Conservation (phyloP, 2,113 vertebrate genomes). For the Odobenus rosmarus region DNA sequence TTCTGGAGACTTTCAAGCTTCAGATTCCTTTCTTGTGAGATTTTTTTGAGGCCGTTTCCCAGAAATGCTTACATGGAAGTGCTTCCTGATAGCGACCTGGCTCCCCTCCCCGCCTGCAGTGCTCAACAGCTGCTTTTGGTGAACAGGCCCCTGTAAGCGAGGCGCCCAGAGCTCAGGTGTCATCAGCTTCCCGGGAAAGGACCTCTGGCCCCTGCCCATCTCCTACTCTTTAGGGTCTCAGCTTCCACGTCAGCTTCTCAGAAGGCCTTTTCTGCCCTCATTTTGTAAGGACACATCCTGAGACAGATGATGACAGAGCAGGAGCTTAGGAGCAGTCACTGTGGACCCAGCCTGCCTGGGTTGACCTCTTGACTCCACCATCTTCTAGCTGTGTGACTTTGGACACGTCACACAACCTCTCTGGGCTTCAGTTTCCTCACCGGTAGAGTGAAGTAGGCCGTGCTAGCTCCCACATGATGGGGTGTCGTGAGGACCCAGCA, state of each 20-base stretch:
- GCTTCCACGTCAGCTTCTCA: background rate
- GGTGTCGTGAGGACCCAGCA: background rate
- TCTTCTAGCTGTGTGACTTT: background rate
- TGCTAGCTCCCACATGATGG: background rate
- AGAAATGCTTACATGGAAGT: background rate
- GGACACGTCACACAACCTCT: background rate
- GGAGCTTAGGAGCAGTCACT: background rate
- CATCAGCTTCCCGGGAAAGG: background rate
- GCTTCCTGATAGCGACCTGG: background rate
- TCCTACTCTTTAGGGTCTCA: background rate
- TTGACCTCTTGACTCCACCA: background rate
- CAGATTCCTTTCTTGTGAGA: conserved; percentile 35
- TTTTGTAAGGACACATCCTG: background rate
- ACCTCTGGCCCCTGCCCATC: background rate
- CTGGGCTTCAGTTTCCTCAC: background rate
- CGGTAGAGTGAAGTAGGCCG: too few relatives aligned
- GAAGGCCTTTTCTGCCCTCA: background rate
- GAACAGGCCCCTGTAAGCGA: background rate
- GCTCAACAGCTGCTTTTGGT: background rate
- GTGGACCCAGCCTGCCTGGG: background rate
- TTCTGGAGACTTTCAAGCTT: background rate
- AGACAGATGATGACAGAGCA: background rate
- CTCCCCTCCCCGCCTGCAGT: background rate
- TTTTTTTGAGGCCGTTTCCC: background rate
- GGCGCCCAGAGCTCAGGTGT: background rate